Conservation (phyloP, 2,888 invertebrate species). For the Apodemia mormo region DNA sequence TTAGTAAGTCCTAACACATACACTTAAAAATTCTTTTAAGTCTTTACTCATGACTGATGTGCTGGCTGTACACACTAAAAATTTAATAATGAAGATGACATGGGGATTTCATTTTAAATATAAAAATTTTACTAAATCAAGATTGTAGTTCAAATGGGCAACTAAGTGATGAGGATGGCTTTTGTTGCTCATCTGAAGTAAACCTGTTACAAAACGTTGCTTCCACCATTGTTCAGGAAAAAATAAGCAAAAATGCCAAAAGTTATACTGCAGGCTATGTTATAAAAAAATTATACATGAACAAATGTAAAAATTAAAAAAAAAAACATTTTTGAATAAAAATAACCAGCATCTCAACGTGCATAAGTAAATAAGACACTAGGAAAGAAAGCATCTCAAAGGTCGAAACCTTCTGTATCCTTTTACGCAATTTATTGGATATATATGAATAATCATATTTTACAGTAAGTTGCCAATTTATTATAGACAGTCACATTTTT, state of each 20-base stretch:
- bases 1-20: neutral
- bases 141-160: neutral
- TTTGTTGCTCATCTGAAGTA: neutral
- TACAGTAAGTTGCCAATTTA: too few relatives aligned
- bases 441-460: neutral
- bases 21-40: neutral
- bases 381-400: neutral
- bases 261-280: slow-evolving; percentile 1
- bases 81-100: neutral
- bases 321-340: neutral
- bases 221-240: neutral
- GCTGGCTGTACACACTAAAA: neutral
- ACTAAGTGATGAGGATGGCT: neutral
- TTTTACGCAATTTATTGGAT: neutral
- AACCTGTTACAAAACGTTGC: neutral
- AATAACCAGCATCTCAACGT: neutral
- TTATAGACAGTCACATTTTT: too few relatives aligned
- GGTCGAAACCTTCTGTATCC: neutral
- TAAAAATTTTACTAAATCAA: neutral
- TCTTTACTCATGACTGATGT: neutral
- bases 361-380: neutral
- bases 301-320: neutral
- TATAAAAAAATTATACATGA: neutral
- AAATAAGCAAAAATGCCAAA: neutral
- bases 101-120: neutral